Base-by-base conservation (phyloP, 2,797 vertebrate genomes). In the Sebastes hubbsi region DNA sequence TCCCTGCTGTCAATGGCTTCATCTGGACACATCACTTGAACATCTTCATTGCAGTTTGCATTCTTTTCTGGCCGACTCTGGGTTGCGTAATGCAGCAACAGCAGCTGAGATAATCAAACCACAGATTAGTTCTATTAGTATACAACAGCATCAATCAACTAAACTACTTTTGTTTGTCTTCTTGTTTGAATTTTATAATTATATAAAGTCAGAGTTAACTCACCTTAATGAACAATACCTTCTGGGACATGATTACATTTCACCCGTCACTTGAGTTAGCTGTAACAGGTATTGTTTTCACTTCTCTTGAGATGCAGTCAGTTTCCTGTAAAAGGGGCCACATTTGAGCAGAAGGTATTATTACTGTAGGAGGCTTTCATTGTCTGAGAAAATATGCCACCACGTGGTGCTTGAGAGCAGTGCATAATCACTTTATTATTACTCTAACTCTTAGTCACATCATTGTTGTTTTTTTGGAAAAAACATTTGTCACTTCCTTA, bases 1-100 rank as follows among this genome's bases (percentile, higher is more conserved):
- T 49, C 4, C 0, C 7, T 27, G 20, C 2, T 18, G 0, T 59
- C 4, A 1, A 58, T 11, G 1, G 78, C 8, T 2, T 67, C 1
- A 18, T 10, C 64, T 34, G n/a, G 6, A 82, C 95, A 96, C 8
- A 6, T 18, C 30, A 96, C 76, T 4, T 3, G 7, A 32, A 89
- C 73, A 18, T 93, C 18, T 1, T 65, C 12, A 6, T 27, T 5
- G 70, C 94, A 96, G 25, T 62, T 7, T 18, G 55, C 82, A 0
- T 29, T 0, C 0, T 77, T 22, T 8, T 49, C 4, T 32, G 0
- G 1, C 1, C 7, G 7, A 65, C 2, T 72, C 63, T 77, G 82
- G n/a, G 72, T 34, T 14, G 67, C 14, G 36, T 34, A 63, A 69
- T 22, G 73, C 76, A 90, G 52, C 89, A 90, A 12, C 63, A 92